Percentiles rank a stretch among this genome's conserved stretches.
Conservation (phyloP, 2,113 vertebrate genomes). For the Platycercus adscitus region DNA sequence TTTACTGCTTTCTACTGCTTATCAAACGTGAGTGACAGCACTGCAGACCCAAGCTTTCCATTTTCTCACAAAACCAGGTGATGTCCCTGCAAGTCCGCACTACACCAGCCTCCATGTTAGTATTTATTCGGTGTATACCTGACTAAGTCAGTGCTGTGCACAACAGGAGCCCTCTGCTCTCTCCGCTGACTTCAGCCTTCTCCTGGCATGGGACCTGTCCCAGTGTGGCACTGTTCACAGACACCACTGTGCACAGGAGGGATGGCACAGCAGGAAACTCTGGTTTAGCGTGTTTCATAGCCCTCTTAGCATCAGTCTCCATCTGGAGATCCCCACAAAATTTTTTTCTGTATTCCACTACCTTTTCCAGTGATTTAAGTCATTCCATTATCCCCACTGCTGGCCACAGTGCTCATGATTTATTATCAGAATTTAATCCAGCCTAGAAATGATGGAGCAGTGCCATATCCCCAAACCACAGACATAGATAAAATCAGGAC, state of each 20-base stretch:
- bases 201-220: not conserved
- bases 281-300: not conserved
- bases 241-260: not conserved
- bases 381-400: not conserved
- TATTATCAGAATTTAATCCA: not conserved
- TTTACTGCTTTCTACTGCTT: not conserved
- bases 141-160: fast-evolving
- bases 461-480: not conserved
- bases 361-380: not conserved
- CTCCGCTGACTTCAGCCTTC: not conserved
- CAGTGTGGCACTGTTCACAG: not conserved
- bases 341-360: not conserved
- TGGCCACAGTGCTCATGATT: not conserved
- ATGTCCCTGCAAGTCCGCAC: not conserved
- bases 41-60: not conserved
- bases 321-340: not conserved
- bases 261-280: not conserved
- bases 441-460: not conserved
- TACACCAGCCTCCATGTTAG: not conserved
- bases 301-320: not conserved
- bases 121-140: not conserved
- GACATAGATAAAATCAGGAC: not conserved
- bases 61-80: not conserved
- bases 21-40: not conserved
- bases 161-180: not conserved